Percentiles rank a stretch among this genome's conserved stretches.
Evolutionary conservation across 2,888 invertebrate species (phyloP).

Genomic region (Amphipoea oculea): DNA sequence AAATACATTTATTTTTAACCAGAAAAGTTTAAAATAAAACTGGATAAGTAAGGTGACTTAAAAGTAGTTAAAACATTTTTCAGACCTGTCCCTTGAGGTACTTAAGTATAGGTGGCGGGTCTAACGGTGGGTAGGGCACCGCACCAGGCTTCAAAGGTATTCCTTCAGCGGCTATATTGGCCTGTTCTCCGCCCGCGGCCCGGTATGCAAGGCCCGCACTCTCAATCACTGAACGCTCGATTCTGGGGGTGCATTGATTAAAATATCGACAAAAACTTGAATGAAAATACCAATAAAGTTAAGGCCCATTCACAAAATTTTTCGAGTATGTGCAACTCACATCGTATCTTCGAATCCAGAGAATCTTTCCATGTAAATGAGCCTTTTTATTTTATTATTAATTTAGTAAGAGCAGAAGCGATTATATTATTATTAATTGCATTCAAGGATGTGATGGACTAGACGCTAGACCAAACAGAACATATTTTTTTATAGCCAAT

Average conservation of each 20-base stretch:
- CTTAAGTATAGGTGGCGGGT: slow-evolving; percentile 85
- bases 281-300: slow-evolving; percentile 12
- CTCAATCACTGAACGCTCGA: slow-evolving; percentile 86
- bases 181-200: slow-evolving; percentile 82
- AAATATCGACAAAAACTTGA: slow-evolving; percentile 46
- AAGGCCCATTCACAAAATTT: neutral
- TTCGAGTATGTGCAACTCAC: neutral
- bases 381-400: neutral
- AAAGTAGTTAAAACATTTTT: neutral
- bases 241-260: slow-evolving; percentile 69
- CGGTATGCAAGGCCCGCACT: slow-evolving; percentile 85
- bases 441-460: no score
- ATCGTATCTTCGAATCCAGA: no score
- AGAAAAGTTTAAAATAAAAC: no score
- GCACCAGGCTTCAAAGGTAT: slow-evolving; percentile 72
- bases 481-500: neutral
- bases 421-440: neutral
- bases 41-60: neutral
- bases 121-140: slow-evolving; percentile 83
- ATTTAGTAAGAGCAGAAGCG: neutral
- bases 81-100: slow-evolving; percentile 85
- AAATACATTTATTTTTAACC: neutral
- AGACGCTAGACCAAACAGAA: neutral
- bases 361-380: neutral
- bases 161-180: slow-evolving; percentile 66